These are phyloP conservation scores for Nezara viridula DNA, from an alignment of 2,888 invertebrate genomes.

Conservation along the genomic window DNA sequence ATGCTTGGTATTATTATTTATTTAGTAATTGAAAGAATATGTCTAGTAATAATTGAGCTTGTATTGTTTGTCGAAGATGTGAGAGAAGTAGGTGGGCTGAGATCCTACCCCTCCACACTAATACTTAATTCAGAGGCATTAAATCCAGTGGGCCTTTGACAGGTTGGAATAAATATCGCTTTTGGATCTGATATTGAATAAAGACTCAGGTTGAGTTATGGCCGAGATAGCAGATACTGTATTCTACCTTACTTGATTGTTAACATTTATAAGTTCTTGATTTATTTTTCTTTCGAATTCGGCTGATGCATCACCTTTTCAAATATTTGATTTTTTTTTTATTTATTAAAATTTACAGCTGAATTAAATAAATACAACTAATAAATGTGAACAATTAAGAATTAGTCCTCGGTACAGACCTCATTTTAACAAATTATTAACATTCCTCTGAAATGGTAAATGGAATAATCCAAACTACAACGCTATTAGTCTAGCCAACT, in stretches of 20 bases:
- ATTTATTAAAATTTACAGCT: no score
- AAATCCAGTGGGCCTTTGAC: conserved; percentile 49
- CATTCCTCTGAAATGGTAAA: no score
- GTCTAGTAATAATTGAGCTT: background rate
- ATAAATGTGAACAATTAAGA: no score
- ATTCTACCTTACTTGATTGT: background rate
- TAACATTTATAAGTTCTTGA: background rate
- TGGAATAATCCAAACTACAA: no score
- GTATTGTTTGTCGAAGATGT: background rate
- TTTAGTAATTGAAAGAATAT: no score
- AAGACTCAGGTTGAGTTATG: conserved; percentile 8
- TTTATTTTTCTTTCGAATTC: background rate
- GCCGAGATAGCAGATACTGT: conserved; percentile 20
- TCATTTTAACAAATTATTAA: no score
- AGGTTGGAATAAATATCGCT: conserved; percentile 50
- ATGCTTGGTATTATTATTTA: no score
- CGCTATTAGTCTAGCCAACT: no score
- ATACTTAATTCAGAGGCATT: conserved; percentile 53
- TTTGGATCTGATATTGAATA: conserved; percentile 53
- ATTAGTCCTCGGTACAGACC: no score
- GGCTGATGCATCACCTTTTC: background rate
- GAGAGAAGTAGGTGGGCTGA: background rate
- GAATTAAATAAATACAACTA: no score
- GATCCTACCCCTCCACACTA: background rate
- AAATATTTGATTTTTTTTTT: no score